Conservation (phyloP, 53 echinoderm and acorn worm genomes). For the Actinopyga echinites region DNA sequence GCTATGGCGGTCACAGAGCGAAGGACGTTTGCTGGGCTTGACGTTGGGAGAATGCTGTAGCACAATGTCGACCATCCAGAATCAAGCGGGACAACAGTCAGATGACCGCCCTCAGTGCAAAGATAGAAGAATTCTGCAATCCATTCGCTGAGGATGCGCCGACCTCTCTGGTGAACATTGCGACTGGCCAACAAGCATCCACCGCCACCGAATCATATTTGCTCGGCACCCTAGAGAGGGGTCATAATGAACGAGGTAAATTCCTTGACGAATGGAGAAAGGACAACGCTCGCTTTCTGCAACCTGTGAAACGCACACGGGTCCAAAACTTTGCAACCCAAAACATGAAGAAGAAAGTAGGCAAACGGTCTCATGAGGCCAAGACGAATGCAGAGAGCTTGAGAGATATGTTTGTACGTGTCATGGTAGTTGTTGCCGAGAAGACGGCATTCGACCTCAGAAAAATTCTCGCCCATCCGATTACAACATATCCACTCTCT, state of each 20-base stretch:
- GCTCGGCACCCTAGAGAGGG: slow-evolving; percentile 38
- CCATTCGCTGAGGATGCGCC: slow-evolving; percentile 56
- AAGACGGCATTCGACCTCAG: too few species aligned
- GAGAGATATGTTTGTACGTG: slow-evolving; percentile 50
- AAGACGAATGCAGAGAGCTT: slow-evolving; percentile 43
- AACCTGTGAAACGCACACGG: slow-evolving; percentile 46
- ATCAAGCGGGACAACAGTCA: slow-evolving; percentile 57
- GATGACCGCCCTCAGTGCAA: slow-evolving; percentile 40
- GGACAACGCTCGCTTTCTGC: slow-evolving; percentile 48
- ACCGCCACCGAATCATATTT: slow-evolving; percentile 46
- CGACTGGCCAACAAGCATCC: slow-evolving; percentile 60
- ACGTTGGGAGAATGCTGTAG: slow-evolving; percentile 44
- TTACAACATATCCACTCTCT: slow-evolving; percentile 57
- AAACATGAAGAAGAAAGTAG: slow-evolving; percentile 29
- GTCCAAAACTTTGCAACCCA: slow-evolving; percentile 61
- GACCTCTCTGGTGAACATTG: slow-evolving; percentile 52
- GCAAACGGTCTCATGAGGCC: background rate
- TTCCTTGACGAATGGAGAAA: slow-evolving; percentile 53
- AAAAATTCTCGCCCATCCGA: too few species aligned
- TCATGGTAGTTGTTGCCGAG: slow-evolving; percentile 54
- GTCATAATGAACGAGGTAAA: slow-evolving; percentile 38
- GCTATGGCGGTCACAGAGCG: slow-evolving; percentile 48
- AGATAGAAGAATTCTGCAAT: slow-evolving; percentile 61
- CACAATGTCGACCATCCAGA: slow-evolving; percentile 47
- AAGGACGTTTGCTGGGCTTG: slow-evolving; percentile 44